Conservation (phyloP, 2,797 vertebrate genomes). For the Periparus ater region DNA sequence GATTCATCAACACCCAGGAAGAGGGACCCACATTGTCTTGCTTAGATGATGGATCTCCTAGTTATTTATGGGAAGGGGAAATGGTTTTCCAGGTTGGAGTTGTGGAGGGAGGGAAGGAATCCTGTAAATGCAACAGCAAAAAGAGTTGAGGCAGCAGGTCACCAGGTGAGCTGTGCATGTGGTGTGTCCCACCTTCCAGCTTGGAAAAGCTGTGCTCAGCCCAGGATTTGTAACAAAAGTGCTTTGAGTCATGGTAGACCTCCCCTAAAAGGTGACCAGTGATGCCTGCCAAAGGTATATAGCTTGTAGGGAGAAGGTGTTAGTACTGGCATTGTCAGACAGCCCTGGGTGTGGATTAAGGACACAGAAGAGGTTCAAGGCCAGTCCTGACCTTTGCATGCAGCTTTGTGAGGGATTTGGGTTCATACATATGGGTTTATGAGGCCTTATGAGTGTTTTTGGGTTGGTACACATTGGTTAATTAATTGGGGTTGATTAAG, state of each 20-base stretch:
- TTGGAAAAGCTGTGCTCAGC: neutral
- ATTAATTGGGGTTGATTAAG: neutral
- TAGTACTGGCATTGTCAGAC: neutral
- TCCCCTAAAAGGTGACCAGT: neutral
- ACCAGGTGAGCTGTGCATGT: neutral
- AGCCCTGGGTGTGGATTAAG: neutral
- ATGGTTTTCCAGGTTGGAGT: neutral
- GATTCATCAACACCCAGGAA: neutral
- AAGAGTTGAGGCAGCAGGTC: neutral
- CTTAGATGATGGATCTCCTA: neutral
- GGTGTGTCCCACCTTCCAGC: neutral
- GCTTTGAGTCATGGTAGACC: neutral
- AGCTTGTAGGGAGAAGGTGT: neutral
- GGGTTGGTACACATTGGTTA: neutral
- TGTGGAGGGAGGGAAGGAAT: neutral
- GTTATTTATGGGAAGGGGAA: neutral
- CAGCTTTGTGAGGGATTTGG: neutral
- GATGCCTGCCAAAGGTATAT: neutral
- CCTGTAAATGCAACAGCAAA: neutral
- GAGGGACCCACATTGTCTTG: neutral
- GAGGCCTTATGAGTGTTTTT: neutral
- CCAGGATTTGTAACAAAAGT: neutral
- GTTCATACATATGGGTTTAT: neutral
- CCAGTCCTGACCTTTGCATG: neutral
- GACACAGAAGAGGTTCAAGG: neutral